These are phyloP conservation scores for Orthonevra nobilis DNA, from an alignment of 2,888 invertebrate species.

Conservation along the genomic window DNA sequence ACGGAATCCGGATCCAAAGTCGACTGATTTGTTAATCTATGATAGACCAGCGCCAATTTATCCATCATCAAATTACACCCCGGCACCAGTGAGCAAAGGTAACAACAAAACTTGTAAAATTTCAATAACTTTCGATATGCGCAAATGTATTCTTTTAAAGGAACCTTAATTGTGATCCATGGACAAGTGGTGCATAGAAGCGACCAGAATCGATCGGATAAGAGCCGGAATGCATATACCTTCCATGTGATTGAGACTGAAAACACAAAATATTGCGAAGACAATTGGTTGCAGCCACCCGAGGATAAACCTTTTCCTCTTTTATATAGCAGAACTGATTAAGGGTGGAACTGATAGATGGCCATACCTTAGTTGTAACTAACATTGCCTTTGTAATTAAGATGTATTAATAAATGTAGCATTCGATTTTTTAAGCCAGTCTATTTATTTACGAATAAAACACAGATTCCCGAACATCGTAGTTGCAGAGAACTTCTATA, in stretches of 20 bases:
- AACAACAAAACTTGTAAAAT: no score
- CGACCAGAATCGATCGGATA: slow-evolving; percentile 89
- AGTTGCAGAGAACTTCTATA: no score
- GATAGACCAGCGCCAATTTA: slow-evolving; percentile 86
- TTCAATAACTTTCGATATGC: no score
- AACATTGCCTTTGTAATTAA: slow-evolving; percentile 59
- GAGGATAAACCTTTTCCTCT: slow-evolving; percentile 85
- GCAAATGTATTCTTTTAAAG: slow-evolving; percentile 82
- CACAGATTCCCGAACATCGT: no score
- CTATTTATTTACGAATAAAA: neutral
- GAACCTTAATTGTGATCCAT: slow-evolving; percentile 93
- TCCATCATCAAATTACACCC: slow-evolving; percentile 86
- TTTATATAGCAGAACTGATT: slow-evolving; percentile 81
- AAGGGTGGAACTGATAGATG: neutral
- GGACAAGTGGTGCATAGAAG: slow-evolving; percentile 97
- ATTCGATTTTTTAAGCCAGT: slow-evolving; percentile 21
- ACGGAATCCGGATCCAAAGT: slow-evolving; percentile 85
- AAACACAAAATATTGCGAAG: slow-evolving; percentile 86
- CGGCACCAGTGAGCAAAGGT: slow-evolving; percentile 93
- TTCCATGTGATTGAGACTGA: slow-evolving; percentile 94
- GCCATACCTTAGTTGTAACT: slow-evolving; percentile 15
- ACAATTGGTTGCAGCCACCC: slow-evolving; percentile 94
- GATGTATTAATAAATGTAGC: slow-evolving; percentile 54
- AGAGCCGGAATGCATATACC: slow-evolving; percentile 96
- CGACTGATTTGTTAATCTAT: slow-evolving; percentile 84